phyloP scores from a whole-genome alignment of 2,888 invertebrate species.

The Opisthograptis luteolata region DNA sequence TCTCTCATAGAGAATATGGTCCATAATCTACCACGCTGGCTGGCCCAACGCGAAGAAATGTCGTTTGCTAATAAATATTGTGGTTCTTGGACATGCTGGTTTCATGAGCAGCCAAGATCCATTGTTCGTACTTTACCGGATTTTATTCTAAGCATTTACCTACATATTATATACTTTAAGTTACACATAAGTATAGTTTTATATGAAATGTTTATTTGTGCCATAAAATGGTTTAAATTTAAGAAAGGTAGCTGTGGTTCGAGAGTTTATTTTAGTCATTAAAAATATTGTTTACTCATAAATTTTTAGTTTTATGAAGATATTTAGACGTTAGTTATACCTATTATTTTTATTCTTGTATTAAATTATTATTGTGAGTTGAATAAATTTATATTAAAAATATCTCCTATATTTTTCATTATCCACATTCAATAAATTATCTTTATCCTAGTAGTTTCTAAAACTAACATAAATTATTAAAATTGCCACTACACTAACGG shows the following conservation, averaged over 20 bases:
- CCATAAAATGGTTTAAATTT: slow-evolving; percentile 28
- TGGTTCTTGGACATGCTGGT: no score
- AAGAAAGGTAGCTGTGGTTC: slow-evolving; percentile 24
- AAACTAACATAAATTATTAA: no score
- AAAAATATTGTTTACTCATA: neutral
- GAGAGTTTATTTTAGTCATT: slow-evolving; percentile 9
- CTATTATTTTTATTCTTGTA: neutral
- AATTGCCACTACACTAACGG: no score
- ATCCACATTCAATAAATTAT: no score
- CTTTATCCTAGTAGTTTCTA: no score
- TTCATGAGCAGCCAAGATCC: no score
- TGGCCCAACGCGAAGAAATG: no score
- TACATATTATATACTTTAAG: slow-evolving; percentile 1
- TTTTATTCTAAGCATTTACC: slow-evolving; percentile 9
- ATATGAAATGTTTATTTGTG: slow-evolving; percentile 1
- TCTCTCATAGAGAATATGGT: no score
- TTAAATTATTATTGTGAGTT: no score
- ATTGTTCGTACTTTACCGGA: no score
- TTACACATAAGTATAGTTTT: slow-evolving; percentile 7
- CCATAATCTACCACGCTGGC: no score
- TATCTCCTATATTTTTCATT: neutral
- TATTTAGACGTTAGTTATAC: neutral
- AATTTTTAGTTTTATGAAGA: neutral
- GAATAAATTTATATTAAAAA: neutral
- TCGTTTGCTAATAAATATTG: no score